These are phyloP conservation scores for Amyelois transitella DNA, from an alignment of 1,140 invertebrate species.

Conservation along the genomic window DNA sequence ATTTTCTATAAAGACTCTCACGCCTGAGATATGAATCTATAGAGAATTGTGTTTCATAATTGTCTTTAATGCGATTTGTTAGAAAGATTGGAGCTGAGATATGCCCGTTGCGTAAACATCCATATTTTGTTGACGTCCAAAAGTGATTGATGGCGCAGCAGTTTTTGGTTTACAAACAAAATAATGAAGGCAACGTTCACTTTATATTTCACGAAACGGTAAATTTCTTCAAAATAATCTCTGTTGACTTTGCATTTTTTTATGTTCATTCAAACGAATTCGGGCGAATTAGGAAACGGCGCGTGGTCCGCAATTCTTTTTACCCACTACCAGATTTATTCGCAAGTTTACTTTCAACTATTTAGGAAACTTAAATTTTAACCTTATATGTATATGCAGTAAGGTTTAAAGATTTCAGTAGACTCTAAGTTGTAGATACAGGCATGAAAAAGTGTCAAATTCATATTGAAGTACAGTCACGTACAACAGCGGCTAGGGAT, in stretches of 20 bases:
- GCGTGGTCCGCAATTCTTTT: neutral
- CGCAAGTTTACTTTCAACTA: neutral
- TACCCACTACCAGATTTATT: neutral
- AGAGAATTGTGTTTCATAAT: constrained; percentile 56
- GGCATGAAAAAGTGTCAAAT: constrained; percentile 39
- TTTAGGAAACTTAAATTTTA: neutral
- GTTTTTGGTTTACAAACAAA: constrained; percentile 15
- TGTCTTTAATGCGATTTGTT: constrained; percentile 46
- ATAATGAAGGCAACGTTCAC: constrained; percentile 7
- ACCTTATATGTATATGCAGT: neutral
- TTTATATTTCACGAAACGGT: neutral
- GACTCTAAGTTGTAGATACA: neutral
- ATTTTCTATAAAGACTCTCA: constrained; percentile 44
- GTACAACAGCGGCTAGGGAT: constrained; percentile 28
- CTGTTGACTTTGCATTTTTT: neutral
- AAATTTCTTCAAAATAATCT: neutral
- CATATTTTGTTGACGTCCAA: constrained; percentile 29
- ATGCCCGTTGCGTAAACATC: constrained; percentile 32
- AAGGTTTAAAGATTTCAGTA: neutral
- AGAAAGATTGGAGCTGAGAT: constrained; percentile 26
- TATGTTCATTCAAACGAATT: neutral
- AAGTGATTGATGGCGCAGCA: constrained; percentile 27
- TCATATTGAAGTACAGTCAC: constrained; percentile 46
- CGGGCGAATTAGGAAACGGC: neutral
- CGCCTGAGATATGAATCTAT: constrained; percentile 50